Conservation (phyloP, 2,797 vertebrate genomes). For the Urophycis tenuis region DNA sequence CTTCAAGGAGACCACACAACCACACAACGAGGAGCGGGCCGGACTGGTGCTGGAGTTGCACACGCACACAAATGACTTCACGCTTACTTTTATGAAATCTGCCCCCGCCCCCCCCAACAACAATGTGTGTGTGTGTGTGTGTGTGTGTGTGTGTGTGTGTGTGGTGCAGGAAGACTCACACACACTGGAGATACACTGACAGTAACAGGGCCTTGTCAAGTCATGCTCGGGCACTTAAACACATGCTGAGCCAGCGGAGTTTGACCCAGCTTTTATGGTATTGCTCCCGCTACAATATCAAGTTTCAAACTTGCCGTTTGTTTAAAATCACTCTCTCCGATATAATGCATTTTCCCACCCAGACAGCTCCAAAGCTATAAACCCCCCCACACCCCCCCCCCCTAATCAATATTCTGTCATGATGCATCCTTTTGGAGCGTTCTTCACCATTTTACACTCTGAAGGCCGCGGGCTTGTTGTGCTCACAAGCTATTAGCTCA, state of each 20-base stretch:
- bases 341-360: slow-evolving; percentile 33
- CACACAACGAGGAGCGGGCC: no score
- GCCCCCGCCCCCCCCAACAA: background rate
- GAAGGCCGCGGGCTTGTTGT: slow-evolving; percentile 25
- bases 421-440: slow-evolving; percentile 55
- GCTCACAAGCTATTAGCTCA: slow-evolving; percentile 39
- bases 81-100: background rate
- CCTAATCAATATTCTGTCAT: slow-evolving; percentile 59
- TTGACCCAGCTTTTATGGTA: slow-evolving; percentile 6
- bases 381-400: no score
- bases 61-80: background rate
- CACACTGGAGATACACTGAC: background rate
- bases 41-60: no score
- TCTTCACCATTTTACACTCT: slow-evolving; percentile 33
- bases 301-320: slow-evolving; percentile 10
- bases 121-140: background rate
- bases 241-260: background rate
- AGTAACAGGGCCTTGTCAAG: background rate
- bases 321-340: slow-evolving; percentile 18
- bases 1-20: no score
- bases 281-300: slow-evolving; percentile 11
- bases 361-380: slow-evolving; percentile 33
- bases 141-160: background rate
- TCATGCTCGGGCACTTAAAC: slow-evolving; percentile 3
- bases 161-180: background rate